phyloP scores from a whole-genome alignment of 2,888 invertebrate genomes.

The Troilus luridus region DNA sequence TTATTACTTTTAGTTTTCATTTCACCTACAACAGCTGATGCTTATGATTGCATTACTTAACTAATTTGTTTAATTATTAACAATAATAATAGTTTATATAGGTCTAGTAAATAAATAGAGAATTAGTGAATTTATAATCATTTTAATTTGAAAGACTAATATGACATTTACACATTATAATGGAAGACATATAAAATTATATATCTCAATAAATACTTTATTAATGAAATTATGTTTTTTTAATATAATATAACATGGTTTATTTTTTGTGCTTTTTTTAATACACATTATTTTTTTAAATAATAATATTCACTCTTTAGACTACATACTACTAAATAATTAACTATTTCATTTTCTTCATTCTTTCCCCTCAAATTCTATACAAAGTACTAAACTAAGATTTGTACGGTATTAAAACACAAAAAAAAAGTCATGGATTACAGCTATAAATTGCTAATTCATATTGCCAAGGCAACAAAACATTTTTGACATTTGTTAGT shows the following conservation, averaged over 20 bases:
- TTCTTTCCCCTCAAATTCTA: neutral
- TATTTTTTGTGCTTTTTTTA: conserved; percentile 15
- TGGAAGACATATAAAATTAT: conserved; percentile 41
- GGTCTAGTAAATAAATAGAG: conserved; percentile 4
- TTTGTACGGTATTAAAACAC: neutral
- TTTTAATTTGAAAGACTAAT: conserved; percentile 27
- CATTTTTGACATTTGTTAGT: neutral
- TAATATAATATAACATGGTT: conserved; percentile 31
- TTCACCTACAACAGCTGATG: neutral
- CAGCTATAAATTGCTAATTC: neutral
- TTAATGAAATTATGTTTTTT: neutral
- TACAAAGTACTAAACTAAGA: neutral
- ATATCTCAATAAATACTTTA: neutral
- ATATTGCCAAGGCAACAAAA: neutral
- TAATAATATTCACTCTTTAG: neutral
- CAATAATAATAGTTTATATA: neutral
- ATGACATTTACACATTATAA: conserved; percentile 17
- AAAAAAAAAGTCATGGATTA: neutral
- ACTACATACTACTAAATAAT: conserved; percentile 16
- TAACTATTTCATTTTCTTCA: neutral
- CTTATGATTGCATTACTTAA: neutral
- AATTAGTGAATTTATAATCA: neutral
- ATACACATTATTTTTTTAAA: neutral
- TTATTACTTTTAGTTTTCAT: too few species aligned
- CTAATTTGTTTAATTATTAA: neutral